These are phyloP conservation scores for Diloba caeruleocephala DNA, from an alignment of 2,888 invertebrate species.

Conservation along the genomic window DNA sequence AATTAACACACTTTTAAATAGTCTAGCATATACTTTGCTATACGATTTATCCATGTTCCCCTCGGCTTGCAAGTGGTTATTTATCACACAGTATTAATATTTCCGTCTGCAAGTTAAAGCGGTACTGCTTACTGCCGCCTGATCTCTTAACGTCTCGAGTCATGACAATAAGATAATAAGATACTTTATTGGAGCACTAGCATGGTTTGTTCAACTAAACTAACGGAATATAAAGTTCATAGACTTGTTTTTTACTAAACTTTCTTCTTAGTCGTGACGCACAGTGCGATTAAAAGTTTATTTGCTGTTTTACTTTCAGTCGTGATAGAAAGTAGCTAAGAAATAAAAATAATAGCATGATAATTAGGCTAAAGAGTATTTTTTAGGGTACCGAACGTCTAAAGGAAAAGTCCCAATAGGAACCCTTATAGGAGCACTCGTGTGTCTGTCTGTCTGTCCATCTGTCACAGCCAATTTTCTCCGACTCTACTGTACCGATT, in stretches of 20 bases:
- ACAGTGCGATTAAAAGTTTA: slow-evolving; percentile 2
- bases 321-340: background rate
- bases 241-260: slow-evolving; percentile 13
- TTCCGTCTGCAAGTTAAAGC: slow-evolving; percentile 55
- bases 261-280: slow-evolving; percentile 8
- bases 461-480: too few species aligned
- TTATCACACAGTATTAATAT: slow-evolving; percentile 54
- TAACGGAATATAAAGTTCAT: slow-evolving; percentile 41
- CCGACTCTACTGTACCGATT: too few species aligned
- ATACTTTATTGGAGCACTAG: slow-evolving; percentile 30
- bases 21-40: slow-evolving; percentile 24
- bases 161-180: slow-evolving; percentile 34
- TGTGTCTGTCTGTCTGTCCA: too few species aligned
- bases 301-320: too few species aligned
- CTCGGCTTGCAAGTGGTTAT: slow-evolving; percentile 41
- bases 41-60: slow-evolving; percentile 49
- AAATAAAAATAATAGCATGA: too few species aligned
- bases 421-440: too few species aligned
- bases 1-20: slow-evolving; percentile 35
- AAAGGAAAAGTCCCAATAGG: too few species aligned
- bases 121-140: slow-evolving; percentile 38
- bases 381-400: too few species aligned
- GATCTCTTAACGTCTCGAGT: slow-evolving; percentile 21
- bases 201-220: slow-evolving; percentile 26
- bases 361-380: too few species aligned